Conservation (phyloP, 2,797 vertebrate genomes). For the Chlorospingus flavigularis region DNA sequence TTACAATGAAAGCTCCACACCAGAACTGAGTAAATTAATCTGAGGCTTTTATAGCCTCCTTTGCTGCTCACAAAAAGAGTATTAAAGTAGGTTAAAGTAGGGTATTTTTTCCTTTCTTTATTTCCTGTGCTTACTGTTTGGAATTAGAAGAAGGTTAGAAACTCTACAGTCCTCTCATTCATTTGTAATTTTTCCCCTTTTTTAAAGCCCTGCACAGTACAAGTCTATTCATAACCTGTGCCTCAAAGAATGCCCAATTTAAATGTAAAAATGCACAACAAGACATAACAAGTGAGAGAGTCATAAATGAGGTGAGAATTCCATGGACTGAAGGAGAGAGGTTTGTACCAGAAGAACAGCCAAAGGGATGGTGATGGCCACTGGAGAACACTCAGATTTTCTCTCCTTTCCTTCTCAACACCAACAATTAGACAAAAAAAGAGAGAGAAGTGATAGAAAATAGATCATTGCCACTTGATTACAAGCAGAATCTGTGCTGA, state of each 20-base stretch:
- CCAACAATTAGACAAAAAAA: neutral
- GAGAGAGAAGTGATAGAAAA: neutral
- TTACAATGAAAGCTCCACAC: neutral
- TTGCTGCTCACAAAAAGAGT: neutral
- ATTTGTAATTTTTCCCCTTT: neutral
- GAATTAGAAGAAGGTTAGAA: neutral
- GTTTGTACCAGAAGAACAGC: neutral
- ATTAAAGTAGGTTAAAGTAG: neutral
- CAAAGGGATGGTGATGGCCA: neutral
- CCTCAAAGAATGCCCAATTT: constrained; percentile 5
- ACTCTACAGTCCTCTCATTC: neutral
- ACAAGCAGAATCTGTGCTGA: neutral
- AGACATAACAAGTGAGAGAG: constrained; percentile 28
- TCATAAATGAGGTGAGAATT: neutral
- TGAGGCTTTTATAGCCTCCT: neutral
- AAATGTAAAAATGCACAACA: constrained; percentile 37
- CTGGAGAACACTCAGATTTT: neutral
- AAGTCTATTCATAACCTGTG: constrained; percentile 26
- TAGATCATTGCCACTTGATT: neutral
- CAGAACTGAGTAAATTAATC: constrained; percentile 27
- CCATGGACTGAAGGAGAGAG: neutral
- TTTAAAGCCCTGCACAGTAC: neutral
- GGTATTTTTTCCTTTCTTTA: neutral
- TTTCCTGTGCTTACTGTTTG: neutral
- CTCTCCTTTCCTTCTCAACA: neutral